These are phyloP conservation scores for Catharus ustulatus DNA, from an alignment of 2,797 vertebrate genomes.

Conservation along the genomic window DNA sequence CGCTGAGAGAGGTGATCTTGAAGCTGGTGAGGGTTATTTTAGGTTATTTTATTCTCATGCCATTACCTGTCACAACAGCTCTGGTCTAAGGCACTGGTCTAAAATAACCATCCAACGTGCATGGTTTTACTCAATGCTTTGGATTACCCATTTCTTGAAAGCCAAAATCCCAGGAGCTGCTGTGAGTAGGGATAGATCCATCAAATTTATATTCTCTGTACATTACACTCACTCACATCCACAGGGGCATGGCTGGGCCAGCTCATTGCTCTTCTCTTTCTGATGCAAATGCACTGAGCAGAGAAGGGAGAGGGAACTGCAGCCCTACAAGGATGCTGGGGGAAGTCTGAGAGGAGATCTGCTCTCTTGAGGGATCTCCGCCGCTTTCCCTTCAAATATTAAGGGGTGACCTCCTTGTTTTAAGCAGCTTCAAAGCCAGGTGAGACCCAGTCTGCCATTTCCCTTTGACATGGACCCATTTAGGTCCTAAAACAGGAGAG, in stretches of 20 bases:
- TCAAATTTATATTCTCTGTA: neutral
- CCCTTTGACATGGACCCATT: neutral
- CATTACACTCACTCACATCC: neutral
- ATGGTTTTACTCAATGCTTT: accelerated
- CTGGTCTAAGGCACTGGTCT: neutral
- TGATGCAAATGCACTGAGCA: neutral
- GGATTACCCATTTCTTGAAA: neutral
- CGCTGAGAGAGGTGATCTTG: neutral
- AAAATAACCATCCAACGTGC: neutral
- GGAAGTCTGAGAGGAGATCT: neutral
- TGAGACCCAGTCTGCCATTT: neutral
- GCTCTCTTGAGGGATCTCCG: neutral
- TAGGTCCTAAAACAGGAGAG: neutral
- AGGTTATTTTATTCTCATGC: neutral
- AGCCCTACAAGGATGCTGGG: neutral
- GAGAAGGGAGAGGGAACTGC: neutral
- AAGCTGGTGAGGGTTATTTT: neutral
- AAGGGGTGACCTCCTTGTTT: neutral
- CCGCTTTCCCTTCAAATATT: neutral
- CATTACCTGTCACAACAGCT: neutral
- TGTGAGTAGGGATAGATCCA: neutral
- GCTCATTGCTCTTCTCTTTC: neutral
- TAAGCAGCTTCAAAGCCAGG: neutral
- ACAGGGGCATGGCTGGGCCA: neutral
- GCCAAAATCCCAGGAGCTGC: neutral